Percentiles rank a stretch among this genome's conserved stretches.
phyloP scores from a whole-genome alignment of 2,797 vertebrate species.

The Hirundo rustica region DNA sequence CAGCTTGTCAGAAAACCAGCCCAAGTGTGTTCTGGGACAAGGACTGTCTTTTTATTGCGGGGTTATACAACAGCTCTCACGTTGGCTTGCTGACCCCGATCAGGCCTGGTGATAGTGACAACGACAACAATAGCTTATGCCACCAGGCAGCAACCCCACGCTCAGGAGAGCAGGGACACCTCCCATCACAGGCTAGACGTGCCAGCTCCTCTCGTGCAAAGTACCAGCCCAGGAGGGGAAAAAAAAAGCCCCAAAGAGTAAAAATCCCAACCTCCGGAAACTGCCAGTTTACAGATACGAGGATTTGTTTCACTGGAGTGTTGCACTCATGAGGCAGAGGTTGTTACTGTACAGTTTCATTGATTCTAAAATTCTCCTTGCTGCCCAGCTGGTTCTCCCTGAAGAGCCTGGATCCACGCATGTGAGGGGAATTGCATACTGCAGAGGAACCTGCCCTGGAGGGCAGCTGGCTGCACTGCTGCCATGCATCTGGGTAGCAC shows the following conservation, averaged over 20 bases:
- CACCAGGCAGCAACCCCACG: not conserved
- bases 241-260: not conserved
- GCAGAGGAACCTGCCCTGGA: fast-evolving
- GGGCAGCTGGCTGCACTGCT: not conserved
- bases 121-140: not conserved
- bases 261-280: fast-evolving
- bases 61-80: conserved; percentile 19
- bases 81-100: conserved; percentile 17
- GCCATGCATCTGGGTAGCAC: not conserved
- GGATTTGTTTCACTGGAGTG: not conserved
- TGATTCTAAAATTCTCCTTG: not conserved
- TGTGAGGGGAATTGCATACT: not conserved
- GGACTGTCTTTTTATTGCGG: conserved; percentile 30
- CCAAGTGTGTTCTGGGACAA: conserved; percentile 47
- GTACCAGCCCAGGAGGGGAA: not conserved
- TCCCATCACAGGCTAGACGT: fast-evolving
- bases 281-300: fast-evolving
- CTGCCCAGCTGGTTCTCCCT: not conserved
- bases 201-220: not conserved
- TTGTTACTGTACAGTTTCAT: not conserved
- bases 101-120: not conserved
- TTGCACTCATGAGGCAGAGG: not conserved
- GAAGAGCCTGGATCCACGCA: fast-evolving
- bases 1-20: conserved; percentile 57
- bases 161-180: not conserved